Evolutionary conservation across 2,113 vertebrate genomes (phyloP), one percentile per base, ranked within the genome.

Genomic region (Oreochromis spilurus): DNA sequence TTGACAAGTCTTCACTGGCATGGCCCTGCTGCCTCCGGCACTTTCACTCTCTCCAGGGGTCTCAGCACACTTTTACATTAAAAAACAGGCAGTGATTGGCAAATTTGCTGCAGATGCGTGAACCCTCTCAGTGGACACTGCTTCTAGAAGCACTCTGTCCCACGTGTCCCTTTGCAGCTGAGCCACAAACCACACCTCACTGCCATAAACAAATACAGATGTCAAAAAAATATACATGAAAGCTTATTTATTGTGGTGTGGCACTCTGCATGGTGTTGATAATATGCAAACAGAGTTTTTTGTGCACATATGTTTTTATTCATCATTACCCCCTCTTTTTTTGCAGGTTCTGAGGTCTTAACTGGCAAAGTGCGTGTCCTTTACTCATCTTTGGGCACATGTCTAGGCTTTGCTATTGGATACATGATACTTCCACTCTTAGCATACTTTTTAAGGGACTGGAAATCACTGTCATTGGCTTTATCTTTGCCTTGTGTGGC

Each of bases 361-460:
- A 96, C 96, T 85, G 97, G 97, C 75, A 95, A 96, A 1, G 16
- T 96, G 2, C 96, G 97, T 1, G 92, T 98, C 50, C 86, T 97
- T 60, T 98, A 96, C 88, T 96, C 96, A 34, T 97, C 98, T 0
- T 43, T 98, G 53, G 98, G 98, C 0, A 91, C 97, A 31, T 97
- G 95, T 89, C 87, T 97, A 24, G 96, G 96, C 75, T 99, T 96
- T 16, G 95, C 97, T 0, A 2, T 95, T 3, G 98, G 98, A 87
- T 98, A 97, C 95, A 98, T 98, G 97, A 10, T 98, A 81, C 95
- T 99, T 85, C 97, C 97, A 0, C 86, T 97, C 2, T 93, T 95
- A 10, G 97, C 97, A 45, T 97, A 96, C 95, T 97, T 98, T 91
- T 89, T 98, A 88, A 89, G 97, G 84, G 95, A 95, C 85, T 98